These are phyloP conservation scores for Cardiocondyla obscurior DNA, from an alignment of 1,140 invertebrate genomes.

Conservation along the genomic window DNA sequence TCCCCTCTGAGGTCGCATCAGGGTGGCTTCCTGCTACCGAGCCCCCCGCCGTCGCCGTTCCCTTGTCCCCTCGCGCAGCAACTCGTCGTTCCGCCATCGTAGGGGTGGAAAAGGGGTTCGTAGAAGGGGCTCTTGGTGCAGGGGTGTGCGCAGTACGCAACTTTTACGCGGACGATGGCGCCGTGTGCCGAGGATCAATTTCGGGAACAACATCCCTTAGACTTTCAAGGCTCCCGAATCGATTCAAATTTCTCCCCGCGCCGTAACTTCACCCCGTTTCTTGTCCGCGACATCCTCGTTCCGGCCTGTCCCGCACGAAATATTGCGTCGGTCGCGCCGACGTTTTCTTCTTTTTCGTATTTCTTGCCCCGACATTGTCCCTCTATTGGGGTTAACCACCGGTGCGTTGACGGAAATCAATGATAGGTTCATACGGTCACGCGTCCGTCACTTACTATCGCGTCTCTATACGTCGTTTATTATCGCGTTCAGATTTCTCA, in stretches of 20 bases:
- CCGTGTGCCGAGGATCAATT: constrained; percentile 81
- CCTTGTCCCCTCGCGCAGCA: constrained; percentile 44
- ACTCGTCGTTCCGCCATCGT: constrained; percentile 51
- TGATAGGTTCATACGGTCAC: constrained; percentile 71
- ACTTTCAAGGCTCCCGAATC: constrained; percentile 81
- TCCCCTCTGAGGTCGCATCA: constrained; percentile 82
- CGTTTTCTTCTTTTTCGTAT: constrained; percentile 57
- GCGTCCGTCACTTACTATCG: constrained; percentile 26
- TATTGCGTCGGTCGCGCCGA: constrained; percentile 20
- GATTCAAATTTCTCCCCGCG: constrained; percentile 70
- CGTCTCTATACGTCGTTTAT: neutral
- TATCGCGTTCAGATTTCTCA: neutral
- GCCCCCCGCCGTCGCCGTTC: constrained; percentile 16
- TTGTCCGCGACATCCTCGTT: constrained; percentile 35
- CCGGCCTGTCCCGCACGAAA: constrained; percentile 27
- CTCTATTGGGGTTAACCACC: constrained; percentile 58
- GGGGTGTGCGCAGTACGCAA: constrained; percentile 82
- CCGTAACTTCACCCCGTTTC: constrained; percentile 18
- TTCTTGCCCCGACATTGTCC: constrained; percentile 46
- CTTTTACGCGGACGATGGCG: constrained; percentile 81
- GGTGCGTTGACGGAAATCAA: constrained; percentile 69
- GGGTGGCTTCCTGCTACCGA: constrained; percentile 70
- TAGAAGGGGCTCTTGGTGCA: constrained; percentile 70
- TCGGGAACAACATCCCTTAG: constrained; percentile 82
- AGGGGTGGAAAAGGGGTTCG: constrained; percentile 71